Percentiles rank a stretch among this genome's conserved stretches.
phyloP scores from a whole-genome alignment of 2,797 vertebrate species.

The Chelon auratus region DNA sequence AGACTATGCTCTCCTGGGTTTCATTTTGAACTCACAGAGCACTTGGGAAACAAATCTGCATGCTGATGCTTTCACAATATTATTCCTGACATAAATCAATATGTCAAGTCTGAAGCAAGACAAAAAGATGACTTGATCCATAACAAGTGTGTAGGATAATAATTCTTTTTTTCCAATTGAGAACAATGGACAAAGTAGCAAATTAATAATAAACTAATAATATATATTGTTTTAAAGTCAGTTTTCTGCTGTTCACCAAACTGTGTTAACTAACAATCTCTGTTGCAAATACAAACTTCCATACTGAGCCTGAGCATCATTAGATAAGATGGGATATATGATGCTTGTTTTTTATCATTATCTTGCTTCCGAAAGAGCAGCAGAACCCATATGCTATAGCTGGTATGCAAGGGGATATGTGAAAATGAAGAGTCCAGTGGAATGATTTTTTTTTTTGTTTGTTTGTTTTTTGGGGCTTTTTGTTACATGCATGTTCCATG shows the following conservation, averaged over 20 bases:
- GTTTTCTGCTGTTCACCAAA: constrained; percentile 60
- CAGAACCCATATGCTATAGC: constrained; percentile 33
- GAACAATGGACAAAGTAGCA: constrained; percentile 71
- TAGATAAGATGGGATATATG: background rate
- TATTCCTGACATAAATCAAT: background rate
- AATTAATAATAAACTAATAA: constrained; percentile 65
- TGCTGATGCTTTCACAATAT: background rate
- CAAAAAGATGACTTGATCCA: constrained; percentile 40
- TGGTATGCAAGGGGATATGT: constrained; percentile 43
- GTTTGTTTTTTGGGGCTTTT: constrained; percentile 37
- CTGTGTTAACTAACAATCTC: constrained; percentile 58
- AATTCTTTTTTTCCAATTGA: constrained; percentile 59
- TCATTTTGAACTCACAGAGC: background rate
- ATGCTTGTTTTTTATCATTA: constrained; percentile 1
- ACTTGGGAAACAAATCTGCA: background rate
- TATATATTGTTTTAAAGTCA: constrained; percentile 55
- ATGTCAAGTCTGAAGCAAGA: constrained; percentile 3
- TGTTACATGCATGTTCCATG: constrained; percentile 39
- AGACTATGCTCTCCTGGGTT: background rate
- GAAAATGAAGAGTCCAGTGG: constrained; percentile 55
- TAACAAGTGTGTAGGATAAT: constrained; percentile 72
- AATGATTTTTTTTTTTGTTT: constrained; percentile 53
- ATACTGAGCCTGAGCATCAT: constrained; percentile 4
- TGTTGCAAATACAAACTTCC: constrained; percentile 41
- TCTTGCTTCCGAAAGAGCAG: constrained; percentile 12